Evolutionary conservation across 92 coral and sea anemone species (phyloP).

Genomic region (Chrysogorgia sp.): DNA sequence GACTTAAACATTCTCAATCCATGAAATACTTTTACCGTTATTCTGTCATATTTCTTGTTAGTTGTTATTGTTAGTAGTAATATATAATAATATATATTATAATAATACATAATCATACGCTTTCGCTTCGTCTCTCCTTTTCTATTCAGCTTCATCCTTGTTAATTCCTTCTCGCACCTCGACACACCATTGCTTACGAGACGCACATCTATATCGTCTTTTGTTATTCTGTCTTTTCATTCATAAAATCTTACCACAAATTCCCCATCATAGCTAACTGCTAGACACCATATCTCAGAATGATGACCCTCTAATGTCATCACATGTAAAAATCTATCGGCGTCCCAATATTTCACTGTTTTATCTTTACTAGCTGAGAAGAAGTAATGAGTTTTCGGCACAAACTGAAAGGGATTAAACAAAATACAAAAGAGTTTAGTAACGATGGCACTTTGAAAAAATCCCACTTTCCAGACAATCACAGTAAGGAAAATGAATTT

Average conservation of each 20-base stretch:
- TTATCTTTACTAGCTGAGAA: slow-evolving; percentile 97
- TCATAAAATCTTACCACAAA: slow-evolving; percentile 66
- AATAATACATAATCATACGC: no score
- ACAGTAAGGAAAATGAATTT: neutral
- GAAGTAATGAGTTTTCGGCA: slow-evolving; percentile 93
- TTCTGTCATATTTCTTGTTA: no score
- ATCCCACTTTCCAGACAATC: no score
- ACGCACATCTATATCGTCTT: no score
- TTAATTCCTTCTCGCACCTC: no score
- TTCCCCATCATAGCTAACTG: slow-evolving; percentile 85
- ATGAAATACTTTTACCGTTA: no score
- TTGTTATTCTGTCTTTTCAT: neutral
- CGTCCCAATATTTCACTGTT: slow-evolving; percentile 96
- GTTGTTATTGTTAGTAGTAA: no score
- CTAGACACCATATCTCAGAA: slow-evolving; percentile 93
- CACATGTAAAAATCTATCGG: slow-evolving; percentile 90
- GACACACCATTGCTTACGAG: no score
- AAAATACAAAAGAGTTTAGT: neutral
- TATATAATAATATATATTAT: no score
- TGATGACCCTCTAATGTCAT: slow-evolving; percentile 95
- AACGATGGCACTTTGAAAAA: neutral
- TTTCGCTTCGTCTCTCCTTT: no score
- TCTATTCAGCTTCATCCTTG: no score
- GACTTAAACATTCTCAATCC: no score
- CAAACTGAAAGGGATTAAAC: slow-evolving; percentile 79